Conservation (phyloP, 2,797 vertebrate species). For the Pangasius djambal region DNA sequence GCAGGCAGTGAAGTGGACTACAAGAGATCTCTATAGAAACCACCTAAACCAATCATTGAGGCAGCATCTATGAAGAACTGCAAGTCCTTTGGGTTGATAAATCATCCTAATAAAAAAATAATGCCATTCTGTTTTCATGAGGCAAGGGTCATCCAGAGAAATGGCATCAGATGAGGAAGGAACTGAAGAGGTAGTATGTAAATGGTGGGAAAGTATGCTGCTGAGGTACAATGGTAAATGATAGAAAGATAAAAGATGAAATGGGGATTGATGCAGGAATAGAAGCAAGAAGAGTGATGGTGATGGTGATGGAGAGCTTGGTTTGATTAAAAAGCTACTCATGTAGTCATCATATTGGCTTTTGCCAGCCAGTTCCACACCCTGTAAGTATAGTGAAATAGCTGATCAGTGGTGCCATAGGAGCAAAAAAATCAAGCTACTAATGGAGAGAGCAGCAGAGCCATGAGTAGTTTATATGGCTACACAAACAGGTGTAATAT, state of each 20-base stretch:
- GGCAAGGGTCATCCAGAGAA: background rate
- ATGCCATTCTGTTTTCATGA: background rate
- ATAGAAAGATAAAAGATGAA: slow-evolving; percentile 4
- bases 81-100: slow-evolving; percentile 4
- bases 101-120: slow-evolving; percentile 12
- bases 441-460: background rate
- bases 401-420: background rate
- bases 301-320: background rate
- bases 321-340: background rate
- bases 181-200: background rate
- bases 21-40: slow-evolving; percentile 4
- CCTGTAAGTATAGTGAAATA: background rate
- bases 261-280: background rate
- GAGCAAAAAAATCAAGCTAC: background rate
- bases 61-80: background rate
- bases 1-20: background rate
- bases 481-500: slow-evolving; percentile 6
- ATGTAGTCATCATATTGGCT: background rate
- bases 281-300: background rate
- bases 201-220: no score
- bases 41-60: slow-evolving; percentile 11
- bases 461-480: background rate
- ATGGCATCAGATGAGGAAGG: background rate
- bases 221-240: background rate
- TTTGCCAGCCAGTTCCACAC: background rate